Conservation (phyloP, 2,113 vertebrate species). For the Nycticorax nycticorax region DNA sequence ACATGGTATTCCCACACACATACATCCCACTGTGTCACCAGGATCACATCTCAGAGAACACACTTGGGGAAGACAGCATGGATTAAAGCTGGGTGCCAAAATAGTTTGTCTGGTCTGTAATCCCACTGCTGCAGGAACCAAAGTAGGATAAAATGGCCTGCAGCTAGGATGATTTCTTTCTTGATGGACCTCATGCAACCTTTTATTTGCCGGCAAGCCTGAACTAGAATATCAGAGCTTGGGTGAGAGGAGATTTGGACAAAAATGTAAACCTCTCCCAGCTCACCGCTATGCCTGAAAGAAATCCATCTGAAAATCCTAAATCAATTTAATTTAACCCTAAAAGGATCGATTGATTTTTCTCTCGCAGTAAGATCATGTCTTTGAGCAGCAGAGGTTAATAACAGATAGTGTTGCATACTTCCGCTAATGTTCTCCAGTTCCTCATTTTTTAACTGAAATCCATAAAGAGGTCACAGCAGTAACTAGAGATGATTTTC, state of each 20-base stretch:
- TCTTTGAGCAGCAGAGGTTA: not conserved
- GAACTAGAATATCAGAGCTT: not conserved
- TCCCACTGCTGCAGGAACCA: not conserved
- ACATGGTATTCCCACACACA: not conserved
- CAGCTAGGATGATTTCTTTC: not conserved
- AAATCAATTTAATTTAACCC: slow-evolving; percentile 28
- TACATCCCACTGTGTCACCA: not conserved
- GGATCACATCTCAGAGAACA: not conserved
- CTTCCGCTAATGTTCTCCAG: not conserved
- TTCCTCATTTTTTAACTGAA: slow-evolving; percentile 23
- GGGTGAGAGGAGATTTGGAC: not conserved
- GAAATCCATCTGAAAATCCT: not conserved
- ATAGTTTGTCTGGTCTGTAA: not conserved
- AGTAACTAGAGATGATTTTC: slow-evolving; percentile 1
- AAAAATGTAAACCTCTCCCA: not conserved
- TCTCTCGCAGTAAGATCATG: not conserved
- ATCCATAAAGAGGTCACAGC: slow-evolving; percentile 31
- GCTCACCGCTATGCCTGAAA: not conserved
- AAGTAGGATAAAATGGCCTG: not conserved
- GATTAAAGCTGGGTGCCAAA: not conserved
- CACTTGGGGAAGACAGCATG: not conserved
- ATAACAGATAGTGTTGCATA: not conserved
- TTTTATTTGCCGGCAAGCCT: not conserved
- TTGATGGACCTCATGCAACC: not conserved
- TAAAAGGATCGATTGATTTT: slow-evolving; percentile 13